These are phyloP conservation scores for Branchipolynoe longqiensis DNA, from an alignment of 2,888 invertebrate genomes.

Conservation along the genomic window DNA sequence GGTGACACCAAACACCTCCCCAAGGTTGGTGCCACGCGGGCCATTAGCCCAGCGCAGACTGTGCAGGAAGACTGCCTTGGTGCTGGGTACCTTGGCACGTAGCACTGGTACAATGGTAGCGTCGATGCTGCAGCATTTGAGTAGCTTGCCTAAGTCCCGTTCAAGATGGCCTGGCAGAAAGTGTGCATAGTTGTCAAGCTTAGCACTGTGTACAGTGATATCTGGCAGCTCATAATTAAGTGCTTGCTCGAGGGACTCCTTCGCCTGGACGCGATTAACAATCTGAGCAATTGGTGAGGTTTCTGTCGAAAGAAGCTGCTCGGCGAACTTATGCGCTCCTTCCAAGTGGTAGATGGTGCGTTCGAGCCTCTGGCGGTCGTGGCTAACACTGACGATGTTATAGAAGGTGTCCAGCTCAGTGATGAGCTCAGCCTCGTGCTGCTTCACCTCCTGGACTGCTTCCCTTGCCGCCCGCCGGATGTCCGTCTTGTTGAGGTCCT, in stretches of 20 bases:
- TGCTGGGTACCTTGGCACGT: constrained; percentile 58
- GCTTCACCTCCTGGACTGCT: constrained; percentile 49
- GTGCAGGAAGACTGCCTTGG: constrained; percentile 63
- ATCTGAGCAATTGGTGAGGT: constrained; percentile 67
- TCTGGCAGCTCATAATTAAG: constrained; percentile 65
- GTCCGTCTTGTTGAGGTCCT: constrained; percentile 65
- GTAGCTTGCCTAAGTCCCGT: constrained; percentile 61
- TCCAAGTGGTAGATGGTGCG: constrained; percentile 64
- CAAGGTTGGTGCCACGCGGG: constrained; percentile 37
- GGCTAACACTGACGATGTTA: constrained; percentile 63
- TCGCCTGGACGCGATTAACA: constrained; percentile 65
- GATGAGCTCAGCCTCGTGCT: constrained; percentile 60
- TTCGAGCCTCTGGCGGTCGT: constrained; percentile 65
- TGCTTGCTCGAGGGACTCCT: constrained; percentile 63
- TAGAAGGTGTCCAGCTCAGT: constrained; percentile 63
- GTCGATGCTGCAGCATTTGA: constrained; percentile 58
- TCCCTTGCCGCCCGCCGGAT: constrained; percentile 62
- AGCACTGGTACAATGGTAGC: constrained; percentile 43
- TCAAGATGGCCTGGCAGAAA: constrained; percentile 62
- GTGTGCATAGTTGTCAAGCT: constrained; percentile 62
- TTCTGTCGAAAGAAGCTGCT: constrained; percentile 64
- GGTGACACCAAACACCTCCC: constrained; percentile 60
- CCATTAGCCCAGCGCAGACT: constrained; percentile 43
- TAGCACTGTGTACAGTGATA: constrained; percentile 61
- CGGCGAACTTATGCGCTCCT: constrained; percentile 65